Percentiles rank a stretch among this genome's conserved stretches.
phyloP scores from a whole-genome alignment of 2,888 invertebrate species.

The Hyposoter didymator region DNA sequence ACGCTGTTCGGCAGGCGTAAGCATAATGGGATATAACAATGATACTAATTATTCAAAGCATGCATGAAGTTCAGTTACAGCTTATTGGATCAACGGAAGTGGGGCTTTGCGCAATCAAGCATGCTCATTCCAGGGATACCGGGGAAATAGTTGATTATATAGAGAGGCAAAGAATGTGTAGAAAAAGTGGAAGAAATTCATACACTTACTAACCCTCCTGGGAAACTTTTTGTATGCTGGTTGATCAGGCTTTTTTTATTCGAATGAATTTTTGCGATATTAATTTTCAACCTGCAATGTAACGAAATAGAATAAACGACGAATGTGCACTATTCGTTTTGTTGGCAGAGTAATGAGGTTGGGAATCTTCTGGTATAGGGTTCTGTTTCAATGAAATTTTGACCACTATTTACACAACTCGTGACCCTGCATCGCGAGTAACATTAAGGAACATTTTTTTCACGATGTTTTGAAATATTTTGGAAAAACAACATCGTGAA shows the following conservation, averaged over 20 bases:
- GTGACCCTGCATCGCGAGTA: no score
- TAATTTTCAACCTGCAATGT: background rate
- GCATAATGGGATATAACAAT: conserved; percentile 25
- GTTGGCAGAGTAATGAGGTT: no score
- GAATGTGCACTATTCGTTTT: no score
- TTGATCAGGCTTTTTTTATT: background rate
- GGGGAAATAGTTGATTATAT: conserved; percentile 26
- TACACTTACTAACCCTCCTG: conserved; percentile 33
- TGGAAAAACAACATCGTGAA: no score
- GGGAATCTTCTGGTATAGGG: no score
- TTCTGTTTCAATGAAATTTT: no score
- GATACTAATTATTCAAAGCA: conserved; percentile 49
- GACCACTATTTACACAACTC: no score
- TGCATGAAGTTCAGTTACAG: background rate
- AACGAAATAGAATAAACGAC: no score
- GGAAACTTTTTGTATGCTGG: conserved; percentile 6
- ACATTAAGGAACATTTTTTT: no score
- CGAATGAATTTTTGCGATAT: background rate
- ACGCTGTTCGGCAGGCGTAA: background rate
- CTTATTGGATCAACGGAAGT: conserved; percentile 20
- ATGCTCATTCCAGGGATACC: background rate
- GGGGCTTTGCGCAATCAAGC: conserved; percentile 1
- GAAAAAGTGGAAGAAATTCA: conserved; percentile 42
- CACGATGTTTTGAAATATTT: no score
- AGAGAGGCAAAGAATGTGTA: conserved; percentile 33